A percentile compares a stretch with the other conserved stretches of the same genome.
phyloP scores from a whole-genome alignment of 2,797 vertebrate genomes.

The Halcyon leucocephala region DNA sequence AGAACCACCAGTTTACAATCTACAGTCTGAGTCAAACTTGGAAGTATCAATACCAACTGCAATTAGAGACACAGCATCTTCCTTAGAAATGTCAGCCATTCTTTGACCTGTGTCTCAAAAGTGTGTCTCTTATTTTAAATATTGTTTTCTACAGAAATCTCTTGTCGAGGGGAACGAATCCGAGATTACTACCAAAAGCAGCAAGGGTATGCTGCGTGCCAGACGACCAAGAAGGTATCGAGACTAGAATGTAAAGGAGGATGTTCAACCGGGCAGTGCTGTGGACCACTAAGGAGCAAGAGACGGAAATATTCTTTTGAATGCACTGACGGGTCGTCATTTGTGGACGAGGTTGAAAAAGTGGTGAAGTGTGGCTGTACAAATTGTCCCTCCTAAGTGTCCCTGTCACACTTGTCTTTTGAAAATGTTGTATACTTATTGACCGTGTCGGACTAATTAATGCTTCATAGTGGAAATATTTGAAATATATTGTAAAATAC shows the following conservation, averaged over 20 bases:
- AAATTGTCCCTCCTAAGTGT: slow-evolving; percentile 88
- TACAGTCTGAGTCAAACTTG: neutral
- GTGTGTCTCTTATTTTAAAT: neutral
- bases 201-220: slow-evolving; percentile 98
- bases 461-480: slow-evolving; percentile 95
- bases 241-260: slow-evolving; percentile 94
- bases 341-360: slow-evolving; percentile 97
- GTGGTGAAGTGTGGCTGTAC: slow-evolving; percentile 97
- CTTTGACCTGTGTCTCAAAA: neutral
- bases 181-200: slow-evolving; percentile 98
- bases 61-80: neutral
- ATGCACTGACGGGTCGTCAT: slow-evolving; percentile 97
- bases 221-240: slow-evolving; percentile 98
- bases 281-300: slow-evolving; percentile 93
- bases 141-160: slow-evolving; percentile 87
- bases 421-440: slow-evolving; percentile 77
- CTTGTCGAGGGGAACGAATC: slow-evolving; percentile 97
- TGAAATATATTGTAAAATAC: slow-evolving; percentile 99
- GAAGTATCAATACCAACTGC: neutral
- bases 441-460: slow-evolving; percentile 90
- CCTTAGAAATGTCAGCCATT: neutral
- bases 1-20: neutral
- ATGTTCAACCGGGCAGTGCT: slow-evolving; percentile 90
- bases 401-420: slow-evolving; percentile 51
- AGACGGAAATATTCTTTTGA: slow-evolving; percentile 98